Evolutionary conservation across 2,113 vertebrate genomes (phyloP).

Genomic region (Sinocyclocheilus maitianheensis): DNA sequence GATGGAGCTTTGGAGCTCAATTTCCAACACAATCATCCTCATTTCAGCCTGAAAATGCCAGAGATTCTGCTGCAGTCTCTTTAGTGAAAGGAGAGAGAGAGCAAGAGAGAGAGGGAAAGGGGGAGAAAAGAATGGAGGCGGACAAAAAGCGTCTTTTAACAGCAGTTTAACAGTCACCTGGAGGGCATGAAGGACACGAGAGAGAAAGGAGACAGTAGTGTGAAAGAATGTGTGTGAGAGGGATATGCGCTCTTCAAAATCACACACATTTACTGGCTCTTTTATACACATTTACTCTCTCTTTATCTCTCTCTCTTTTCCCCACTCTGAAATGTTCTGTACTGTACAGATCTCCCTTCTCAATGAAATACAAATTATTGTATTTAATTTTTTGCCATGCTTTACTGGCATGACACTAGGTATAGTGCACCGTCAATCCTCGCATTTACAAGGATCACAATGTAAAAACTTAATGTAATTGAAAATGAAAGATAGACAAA

Average conservation of each 20-base stretch:
- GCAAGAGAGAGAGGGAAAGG: constrained; percentile 56
- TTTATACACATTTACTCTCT: too few relatives aligned
- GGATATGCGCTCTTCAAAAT: background rate
- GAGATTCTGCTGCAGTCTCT: constrained; percentile 69
- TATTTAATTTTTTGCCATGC: too few relatives aligned
- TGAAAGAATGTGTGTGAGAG: background rate
- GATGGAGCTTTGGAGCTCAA: constrained; percentile 78
- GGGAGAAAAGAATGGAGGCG: constrained; percentile 60
- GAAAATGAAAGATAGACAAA: background rate
- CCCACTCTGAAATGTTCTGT: constrained; percentile 78
- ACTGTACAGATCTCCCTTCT: constrained; percentile 59
- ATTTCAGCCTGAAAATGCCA: constrained; percentile 80
- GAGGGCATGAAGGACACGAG: constrained; percentile 71
- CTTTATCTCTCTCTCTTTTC: background rate
- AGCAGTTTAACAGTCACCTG: constrained; percentile 66
- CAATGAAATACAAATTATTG: too few relatives aligned
- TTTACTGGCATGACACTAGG: too few relatives aligned
- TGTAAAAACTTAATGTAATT: too few relatives aligned
- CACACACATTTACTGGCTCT: background rate
- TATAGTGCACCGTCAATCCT: too few relatives aligned
- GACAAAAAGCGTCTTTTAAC: constrained; percentile 68
- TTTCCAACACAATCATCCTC: constrained; percentile 80
- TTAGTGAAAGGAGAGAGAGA: constrained; percentile 68
- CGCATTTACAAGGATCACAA: background rate
- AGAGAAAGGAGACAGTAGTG: constrained; percentile 33